phyloP scores from a whole-genome alignment of 1,140 invertebrate genomes.

The Chrysopa pallens region DNA sequence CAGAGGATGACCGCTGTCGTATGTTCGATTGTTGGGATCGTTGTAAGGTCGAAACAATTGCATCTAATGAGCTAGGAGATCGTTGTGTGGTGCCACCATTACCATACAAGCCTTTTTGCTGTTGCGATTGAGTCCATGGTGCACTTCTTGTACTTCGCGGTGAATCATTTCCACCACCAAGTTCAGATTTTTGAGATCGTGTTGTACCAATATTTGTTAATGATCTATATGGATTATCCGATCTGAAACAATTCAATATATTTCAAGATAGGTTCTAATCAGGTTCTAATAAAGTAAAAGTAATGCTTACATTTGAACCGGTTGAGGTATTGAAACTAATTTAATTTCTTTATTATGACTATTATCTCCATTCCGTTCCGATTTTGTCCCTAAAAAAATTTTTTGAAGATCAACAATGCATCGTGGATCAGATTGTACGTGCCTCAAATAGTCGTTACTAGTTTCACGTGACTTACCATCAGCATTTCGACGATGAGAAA shows the following conservation, averaged over 20 bases:
- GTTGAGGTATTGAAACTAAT: constrained; percentile 37
- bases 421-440: too few relatives aligned
- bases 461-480: constrained; percentile 30
- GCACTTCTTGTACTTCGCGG: constrained; percentile 67
- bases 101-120: constrained; percentile 48
- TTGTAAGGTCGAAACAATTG: constrained; percentile 40
- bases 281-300: not conserved
- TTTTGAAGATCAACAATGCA: too few relatives aligned
- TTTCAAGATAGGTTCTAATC: too few relatives aligned
- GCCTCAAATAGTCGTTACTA: too few relatives aligned
- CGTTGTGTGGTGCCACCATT: constrained; percentile 27
- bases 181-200: constrained; percentile 11
- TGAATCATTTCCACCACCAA: constrained; percentile 31
- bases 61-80: constrained; percentile 40
- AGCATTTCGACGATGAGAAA: constrained; percentile 62
- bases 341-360: constrained; percentile 30
- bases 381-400: constrained; percentile 12
- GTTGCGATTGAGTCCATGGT: constrained; percentile 55
- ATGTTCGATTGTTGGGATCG: constrained; percentile 7
- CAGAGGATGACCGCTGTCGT: constrained; percentile 35
- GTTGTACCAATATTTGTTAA: constrained; percentile 7
- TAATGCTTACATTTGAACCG: constrained; percentile 32
- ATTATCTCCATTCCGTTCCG: constrained; percentile 31
- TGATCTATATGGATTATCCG: constrained; percentile 1
- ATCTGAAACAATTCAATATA: too few relatives aligned